Base-by-base conservation (phyloP, 2,113 vertebrate genomes). In the Hemicordylus capensis region DNA sequence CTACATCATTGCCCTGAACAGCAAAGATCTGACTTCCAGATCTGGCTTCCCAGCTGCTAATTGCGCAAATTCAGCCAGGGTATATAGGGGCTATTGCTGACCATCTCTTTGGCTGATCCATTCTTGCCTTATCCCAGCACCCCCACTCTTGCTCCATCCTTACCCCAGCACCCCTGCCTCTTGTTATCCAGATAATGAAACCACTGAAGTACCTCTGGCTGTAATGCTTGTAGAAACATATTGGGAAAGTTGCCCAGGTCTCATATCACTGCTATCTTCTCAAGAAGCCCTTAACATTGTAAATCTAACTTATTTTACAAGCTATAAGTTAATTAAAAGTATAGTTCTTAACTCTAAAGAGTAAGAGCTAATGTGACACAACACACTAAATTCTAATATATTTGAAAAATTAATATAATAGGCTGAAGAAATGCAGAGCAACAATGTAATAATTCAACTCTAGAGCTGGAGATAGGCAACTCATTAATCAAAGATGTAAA, bases 401-500 rank as follows among this genome's bases (percentile, higher is more conserved):
- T 81, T 81, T 85, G 54, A 46, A 34, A 91, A 81, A 85, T 70
- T 20, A 46, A 46, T 66, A 58, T 81, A 89, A 86, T 7, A 87
- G 51, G 46, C 82, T 69, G 86, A 10, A 80, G 84, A 64, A 85
- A 54, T 51, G 74, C 2, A 72, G 64, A 85, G 69, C 0, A 79
- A 66, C 79, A 76, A 74, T 74, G 4, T 69, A 64, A 85, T 81
- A 26, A 80, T 15, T 81, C 51, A 44, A 0, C 1, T 78, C 81
- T 67, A 8, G 39, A 73, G 39, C 70, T 81, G 20, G 34, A 72
- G 26, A 31, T 64, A 81, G 86, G 17, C 11, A 83, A 10, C 6
- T 86, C 85, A 31, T 83, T 89, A 89, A 83, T 86, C 85, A 81
- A 17, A 80, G 22, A 17, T 66, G 59, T 59, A 88, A 83, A 24